Conservation (phyloP, 2,888 invertebrate genomes). For the Ormyrus pomaceus region DNA sequence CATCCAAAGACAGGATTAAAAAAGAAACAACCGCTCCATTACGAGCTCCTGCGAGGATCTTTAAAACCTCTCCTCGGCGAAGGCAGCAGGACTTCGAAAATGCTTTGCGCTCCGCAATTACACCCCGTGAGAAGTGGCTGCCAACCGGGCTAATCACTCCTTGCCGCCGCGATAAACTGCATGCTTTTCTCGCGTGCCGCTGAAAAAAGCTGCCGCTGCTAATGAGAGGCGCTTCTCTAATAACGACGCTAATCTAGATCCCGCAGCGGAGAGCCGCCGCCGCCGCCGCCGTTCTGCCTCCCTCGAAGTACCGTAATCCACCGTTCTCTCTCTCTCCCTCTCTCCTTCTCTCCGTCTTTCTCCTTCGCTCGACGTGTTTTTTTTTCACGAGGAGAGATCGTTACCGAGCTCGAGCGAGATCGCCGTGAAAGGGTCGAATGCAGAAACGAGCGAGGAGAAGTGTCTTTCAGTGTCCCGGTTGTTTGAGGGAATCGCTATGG, state of each 20-base stretch:
- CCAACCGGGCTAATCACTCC: slow-evolving; percentile 1
- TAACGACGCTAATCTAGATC: slow-evolving; percentile 55
- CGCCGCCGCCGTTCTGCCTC: not conserved
- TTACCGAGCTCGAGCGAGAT: slow-evolving; percentile 1
- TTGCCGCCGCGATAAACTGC: slow-evolving; percentile 31
- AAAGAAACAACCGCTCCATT: too few species aligned
- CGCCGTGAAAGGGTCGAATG: slow-evolving; percentile 16
- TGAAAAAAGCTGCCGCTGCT: not conserved
- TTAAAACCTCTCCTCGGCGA: too few species aligned
- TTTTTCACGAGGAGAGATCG: not conserved
- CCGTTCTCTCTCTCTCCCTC: slow-evolving; percentile 4
- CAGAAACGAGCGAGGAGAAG: not conserved
- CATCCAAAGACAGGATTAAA: too few species aligned
- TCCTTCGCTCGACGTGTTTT: not conserved
- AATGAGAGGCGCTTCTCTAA: slow-evolving; percentile 48
- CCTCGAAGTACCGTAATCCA: slow-evolving; percentile 44
- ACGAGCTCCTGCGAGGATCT: too few species aligned
- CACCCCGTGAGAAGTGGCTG: too few species aligned
- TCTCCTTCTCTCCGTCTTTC: not conserved
- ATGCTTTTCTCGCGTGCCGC: not conserved
- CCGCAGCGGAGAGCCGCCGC: slow-evolving; percentile 3
- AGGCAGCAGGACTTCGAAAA: too few species aligned
- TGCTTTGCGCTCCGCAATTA: too few species aligned
- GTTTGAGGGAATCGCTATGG: too few species aligned
- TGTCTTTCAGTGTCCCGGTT: too few species aligned